A percentile compares a stretch with the other conserved stretches of the same genome.
Conservation (phyloP, 2,888 invertebrate genomes). For the Erebia ligea region DNA sequence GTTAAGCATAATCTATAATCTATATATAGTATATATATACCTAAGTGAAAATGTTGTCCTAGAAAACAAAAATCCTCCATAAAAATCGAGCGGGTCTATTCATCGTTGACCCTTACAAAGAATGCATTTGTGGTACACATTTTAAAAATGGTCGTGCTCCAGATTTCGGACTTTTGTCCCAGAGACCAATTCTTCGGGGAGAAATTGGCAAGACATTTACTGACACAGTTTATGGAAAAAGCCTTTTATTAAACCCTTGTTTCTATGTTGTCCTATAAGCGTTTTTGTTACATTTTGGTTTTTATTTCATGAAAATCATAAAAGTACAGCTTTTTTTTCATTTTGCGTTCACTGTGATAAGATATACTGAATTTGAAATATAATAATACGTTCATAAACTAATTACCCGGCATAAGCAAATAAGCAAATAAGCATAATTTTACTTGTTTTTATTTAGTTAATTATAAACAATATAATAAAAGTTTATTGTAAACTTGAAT, state of each 20-base stretch:
- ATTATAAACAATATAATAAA: too few species aligned
- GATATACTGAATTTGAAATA: too few species aligned
- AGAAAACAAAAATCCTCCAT: conserved; percentile 10
- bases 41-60: background rate
- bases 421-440: too few species aligned
- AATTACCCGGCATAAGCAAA: too few species aligned
- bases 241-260: background rate
- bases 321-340: background rate
- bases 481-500: too few species aligned
- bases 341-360: too few species aligned
- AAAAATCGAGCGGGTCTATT: conserved; percentile 23
- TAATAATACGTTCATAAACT: too few species aligned
- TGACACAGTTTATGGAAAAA: conserved; percentile 17
- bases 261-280: background rate
- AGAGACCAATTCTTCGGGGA: conserved; percentile 13
- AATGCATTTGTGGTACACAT: conserved; percentile 22
- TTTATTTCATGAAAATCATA: background rate
- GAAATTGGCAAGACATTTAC: conserved; percentile 24
- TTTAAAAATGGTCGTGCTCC: conserved; percentile 31
- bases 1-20: too few species aligned
- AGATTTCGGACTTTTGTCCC: conserved; percentile 27
- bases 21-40: too few species aligned
- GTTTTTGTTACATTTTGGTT: background rate
- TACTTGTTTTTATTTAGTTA: too few species aligned
- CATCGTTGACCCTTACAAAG: conserved; percentile 16